Conservation (phyloP, 2,888 invertebrate genomes). For the Leucozona laternaria region DNA sequence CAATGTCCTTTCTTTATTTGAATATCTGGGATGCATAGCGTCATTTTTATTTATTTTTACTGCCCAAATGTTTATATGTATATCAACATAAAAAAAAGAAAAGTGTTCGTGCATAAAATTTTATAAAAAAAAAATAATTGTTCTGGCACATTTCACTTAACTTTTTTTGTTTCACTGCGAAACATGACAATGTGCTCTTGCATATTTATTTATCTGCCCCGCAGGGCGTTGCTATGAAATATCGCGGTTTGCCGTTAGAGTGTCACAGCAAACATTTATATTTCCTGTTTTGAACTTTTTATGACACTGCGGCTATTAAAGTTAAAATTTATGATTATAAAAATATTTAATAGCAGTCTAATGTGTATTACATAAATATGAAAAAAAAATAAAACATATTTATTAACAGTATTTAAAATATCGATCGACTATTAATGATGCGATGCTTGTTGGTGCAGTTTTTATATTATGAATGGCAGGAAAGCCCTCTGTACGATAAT, state of each 20-base stretch:
- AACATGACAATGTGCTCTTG: conserved; percentile 24
- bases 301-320: conserved; percentile 14
- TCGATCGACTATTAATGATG: conserved; percentile 4
- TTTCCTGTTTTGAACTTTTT: conserved; percentile 40
- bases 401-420: conserved; percentile 11
- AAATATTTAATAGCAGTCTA: conserved; percentile 1
- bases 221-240: conserved; percentile 29
- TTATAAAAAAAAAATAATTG: background rate
- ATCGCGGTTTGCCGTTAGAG: conserved; percentile 34
- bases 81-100: background rate
- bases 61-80: background rate
- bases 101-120: conserved; percentile 12
- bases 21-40: background rate
- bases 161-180: background rate
- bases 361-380: conserved; percentile 3
- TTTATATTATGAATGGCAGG: background rate
- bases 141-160: conserved; percentile 14
- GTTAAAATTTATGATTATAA: conserved; percentile 38
- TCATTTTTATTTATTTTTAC: background rate
- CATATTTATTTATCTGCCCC: conserved; percentile 25
- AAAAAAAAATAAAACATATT: background rate
- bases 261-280: conserved; percentile 43
- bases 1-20: background rate
- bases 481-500: background rate
- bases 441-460: background rate